These are phyloP conservation scores for Oncorhynchus masou DNA, from an alignment of 2,113 vertebrate genomes.

Conservation along the genomic window DNA sequence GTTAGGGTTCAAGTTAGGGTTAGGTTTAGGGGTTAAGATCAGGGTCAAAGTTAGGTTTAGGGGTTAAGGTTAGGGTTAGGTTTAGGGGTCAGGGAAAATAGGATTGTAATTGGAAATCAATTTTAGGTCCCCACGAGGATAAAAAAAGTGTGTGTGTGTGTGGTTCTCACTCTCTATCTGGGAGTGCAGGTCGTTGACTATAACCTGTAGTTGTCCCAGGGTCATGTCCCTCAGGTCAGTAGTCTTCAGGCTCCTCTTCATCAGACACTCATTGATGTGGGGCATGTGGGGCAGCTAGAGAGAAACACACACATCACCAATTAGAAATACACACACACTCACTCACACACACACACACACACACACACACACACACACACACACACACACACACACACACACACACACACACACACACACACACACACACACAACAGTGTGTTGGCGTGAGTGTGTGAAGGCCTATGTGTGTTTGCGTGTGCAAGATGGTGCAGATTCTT, in stretches of 20 bases:
- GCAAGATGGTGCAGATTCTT: neutral
- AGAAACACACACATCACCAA: constrained; percentile 20
- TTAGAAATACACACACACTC: neutral
- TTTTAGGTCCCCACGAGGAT: too few species aligned
- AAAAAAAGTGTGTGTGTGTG: constrained; percentile 4
- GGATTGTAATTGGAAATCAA: too few species aligned
- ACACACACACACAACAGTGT: neutral
- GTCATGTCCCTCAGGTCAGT: constrained; percentile 96
- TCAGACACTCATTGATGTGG: constrained; percentile 97
- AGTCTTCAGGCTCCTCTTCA: constrained; percentile 96
- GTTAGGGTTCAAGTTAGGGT: too few species aligned
- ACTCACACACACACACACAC: neutral
- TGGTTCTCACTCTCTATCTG: constrained; percentile 93
- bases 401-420: neutral
- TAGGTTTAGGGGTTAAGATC: too few species aligned
- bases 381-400: neutral
- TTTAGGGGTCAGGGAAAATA: too few species aligned
- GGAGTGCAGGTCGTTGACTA: constrained; percentile 98
- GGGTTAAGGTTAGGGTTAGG: too few species aligned
- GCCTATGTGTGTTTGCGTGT: neutral
- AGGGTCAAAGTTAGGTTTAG: too few species aligned
- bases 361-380: neutral
- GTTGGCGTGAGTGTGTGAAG: neutral
- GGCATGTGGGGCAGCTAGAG: constrained; percentile 94
- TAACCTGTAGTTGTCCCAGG: constrained; percentile 95